A percentile compares a stretch with the other conserved stretches of the same genome.
These are phyloP conservation scores for Meiosimyza decipiens DNA, from an alignment of 2,888 invertebrate species.

Conservation along the genomic window DNA sequence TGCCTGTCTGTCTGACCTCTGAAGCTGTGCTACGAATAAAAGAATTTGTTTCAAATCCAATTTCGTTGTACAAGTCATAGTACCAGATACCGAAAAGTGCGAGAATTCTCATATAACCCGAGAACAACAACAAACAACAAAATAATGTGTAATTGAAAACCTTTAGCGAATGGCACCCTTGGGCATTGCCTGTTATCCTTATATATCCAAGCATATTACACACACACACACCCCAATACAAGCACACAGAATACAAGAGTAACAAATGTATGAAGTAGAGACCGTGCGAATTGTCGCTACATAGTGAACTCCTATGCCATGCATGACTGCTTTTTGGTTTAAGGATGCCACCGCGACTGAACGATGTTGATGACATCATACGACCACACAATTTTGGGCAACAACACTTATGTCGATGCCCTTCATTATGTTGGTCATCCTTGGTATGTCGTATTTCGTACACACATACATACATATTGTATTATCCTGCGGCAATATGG, in stretches of 20 bases:
- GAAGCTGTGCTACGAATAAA: constrained; percentile 36
- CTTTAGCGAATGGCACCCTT: constrained; percentile 60
- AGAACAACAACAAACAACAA: constrained; percentile 27
- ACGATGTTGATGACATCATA: constrained; percentile 12
- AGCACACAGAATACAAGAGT: not conserved
- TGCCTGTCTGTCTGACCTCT: not conserved
- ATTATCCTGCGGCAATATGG: not conserved
- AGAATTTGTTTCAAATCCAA: constrained; percentile 60
- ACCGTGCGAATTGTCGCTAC: constrained; percentile 2
- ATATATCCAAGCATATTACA: not conserved
- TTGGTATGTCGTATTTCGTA: not conserved
- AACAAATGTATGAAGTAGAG: not conserved
- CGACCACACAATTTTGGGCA: constrained; percentile 19
- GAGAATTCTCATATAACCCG: too few relatives aligned
- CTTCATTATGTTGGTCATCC: constrained; percentile 22
- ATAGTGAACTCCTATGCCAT: too few relatives aligned
- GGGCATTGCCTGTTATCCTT: constrained; percentile 44
- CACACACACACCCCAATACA: not conserved
- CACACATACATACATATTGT: not conserved
- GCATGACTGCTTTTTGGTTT: too few relatives aligned
- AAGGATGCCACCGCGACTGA: not conserved
- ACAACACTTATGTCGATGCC: constrained; percentile 22
- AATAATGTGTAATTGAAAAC: constrained; percentile 67
- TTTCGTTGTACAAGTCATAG: constrained; percentile 41
- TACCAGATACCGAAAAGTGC: not conserved